Conservation (phyloP, 2,888 invertebrate genomes). For the Archips xylosteana region DNA sequence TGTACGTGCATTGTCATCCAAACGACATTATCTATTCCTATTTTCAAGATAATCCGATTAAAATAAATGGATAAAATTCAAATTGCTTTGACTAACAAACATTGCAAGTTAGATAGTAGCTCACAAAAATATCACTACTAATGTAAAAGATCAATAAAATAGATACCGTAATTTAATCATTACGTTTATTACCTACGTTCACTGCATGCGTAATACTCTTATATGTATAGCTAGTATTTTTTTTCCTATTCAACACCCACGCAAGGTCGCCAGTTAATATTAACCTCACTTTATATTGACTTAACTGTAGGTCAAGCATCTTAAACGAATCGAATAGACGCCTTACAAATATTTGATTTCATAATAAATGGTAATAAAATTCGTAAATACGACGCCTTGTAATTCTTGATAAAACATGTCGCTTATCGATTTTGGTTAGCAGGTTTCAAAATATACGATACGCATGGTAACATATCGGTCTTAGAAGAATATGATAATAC, state of each 20-base stretch:
- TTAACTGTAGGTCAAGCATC: slow-evolving; percentile 60
- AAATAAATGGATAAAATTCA: no score
- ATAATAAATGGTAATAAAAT: slow-evolving; percentile 41
- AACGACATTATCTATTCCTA: no score
- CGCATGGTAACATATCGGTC: background rate
- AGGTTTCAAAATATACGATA: slow-evolving; percentile 17
- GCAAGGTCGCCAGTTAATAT: slow-evolving; percentile 62
- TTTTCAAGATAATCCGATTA: no score
- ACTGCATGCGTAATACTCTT: background rate
- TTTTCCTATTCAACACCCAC: slow-evolving; percentile 52
- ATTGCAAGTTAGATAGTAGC: no score
- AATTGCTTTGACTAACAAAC: no score
- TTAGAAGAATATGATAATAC: background rate
- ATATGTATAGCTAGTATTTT: slow-evolving; percentile 12
- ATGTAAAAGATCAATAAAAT: background rate
- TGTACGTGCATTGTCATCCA: no score
- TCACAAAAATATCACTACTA: background rate
- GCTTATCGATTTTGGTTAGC: slow-evolving; percentile 40
- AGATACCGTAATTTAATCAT: background rate
- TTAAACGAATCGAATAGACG: slow-evolving; percentile 49
- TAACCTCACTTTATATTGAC: slow-evolving; percentile 51
- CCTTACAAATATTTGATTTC: slow-evolving; percentile 52
- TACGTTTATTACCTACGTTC: background rate
- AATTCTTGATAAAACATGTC: slow-evolving; percentile 29
- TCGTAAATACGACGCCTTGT: slow-evolving; percentile 18